Conservation (phyloP, 2,113 vertebrate species). For the Microtus pennsylvanicus region DNA sequence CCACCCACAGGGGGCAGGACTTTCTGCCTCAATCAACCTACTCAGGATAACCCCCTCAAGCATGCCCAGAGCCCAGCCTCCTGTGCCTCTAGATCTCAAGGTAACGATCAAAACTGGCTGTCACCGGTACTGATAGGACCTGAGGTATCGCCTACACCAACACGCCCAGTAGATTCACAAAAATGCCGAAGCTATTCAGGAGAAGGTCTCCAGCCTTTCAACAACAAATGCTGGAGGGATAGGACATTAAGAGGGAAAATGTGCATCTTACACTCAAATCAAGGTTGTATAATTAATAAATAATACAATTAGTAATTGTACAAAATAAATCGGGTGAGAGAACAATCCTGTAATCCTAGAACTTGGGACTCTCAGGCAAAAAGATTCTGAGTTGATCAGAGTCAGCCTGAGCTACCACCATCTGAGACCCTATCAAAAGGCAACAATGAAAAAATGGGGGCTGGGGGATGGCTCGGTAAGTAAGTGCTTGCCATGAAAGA, state of each 20-base stretch:
- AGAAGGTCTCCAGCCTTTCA: not conserved
- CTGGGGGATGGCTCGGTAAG: not conserved
- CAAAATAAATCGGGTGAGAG: not conserved
- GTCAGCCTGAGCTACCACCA: not conserved
- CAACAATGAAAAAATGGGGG: not conserved
- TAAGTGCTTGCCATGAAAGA: not conserved
- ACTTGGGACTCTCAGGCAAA: not conserved
- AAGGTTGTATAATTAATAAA: not conserved
- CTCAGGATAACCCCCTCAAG: not conserved
- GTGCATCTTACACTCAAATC: not conserved
- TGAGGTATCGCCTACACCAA: not conserved
- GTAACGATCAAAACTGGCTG: not conserved
- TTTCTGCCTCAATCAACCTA: not conserved
- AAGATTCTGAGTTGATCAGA: not conserved
- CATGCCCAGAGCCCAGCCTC: not conserved
- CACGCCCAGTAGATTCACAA: not conserved
- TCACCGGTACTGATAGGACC: not conserved
- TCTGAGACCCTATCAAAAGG: not conserved
- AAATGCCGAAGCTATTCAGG: not conserved
- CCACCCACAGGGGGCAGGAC: not conserved
- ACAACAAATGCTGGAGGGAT: not conserved
- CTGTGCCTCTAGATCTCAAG: not conserved
- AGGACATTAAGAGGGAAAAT: not conserved
- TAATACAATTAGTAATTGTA: constrained; percentile 29
- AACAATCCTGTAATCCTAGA: not conserved